These are phyloP conservation scores for Gymnosoma rotundatum DNA, from an alignment of 2,888 invertebrate genomes.

Conservation along the genomic window DNA sequence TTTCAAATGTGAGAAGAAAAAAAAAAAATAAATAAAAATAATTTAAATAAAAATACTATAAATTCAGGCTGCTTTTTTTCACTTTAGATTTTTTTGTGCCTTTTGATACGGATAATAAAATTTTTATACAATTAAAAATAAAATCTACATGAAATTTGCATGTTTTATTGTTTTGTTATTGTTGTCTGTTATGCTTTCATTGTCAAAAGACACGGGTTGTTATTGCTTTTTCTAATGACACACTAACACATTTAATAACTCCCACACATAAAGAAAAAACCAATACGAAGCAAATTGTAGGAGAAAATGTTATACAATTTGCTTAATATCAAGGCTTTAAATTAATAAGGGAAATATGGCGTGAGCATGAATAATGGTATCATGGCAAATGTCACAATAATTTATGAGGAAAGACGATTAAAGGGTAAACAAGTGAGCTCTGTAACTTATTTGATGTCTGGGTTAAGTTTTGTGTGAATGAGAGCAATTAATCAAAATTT, in stretches of 20 bases:
- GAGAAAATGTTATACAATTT: slow-evolving; percentile 22
- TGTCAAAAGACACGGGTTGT: slow-evolving; percentile 26
- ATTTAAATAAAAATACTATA: slow-evolving; percentile 37
- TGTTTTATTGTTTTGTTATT: slow-evolving; percentile 6
- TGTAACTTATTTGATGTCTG: too few relatives aligned
- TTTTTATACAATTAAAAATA: slow-evolving; percentile 7
- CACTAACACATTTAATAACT: neutral
- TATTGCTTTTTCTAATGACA: neutral
- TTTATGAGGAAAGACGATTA: neutral
- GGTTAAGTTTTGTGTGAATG: too few relatives aligned
- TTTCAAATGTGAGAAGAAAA: neutral
- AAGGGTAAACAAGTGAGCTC: too few relatives aligned
- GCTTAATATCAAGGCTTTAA: slow-evolving; percentile 24
- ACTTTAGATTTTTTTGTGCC: too few relatives aligned
- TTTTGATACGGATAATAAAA: slow-evolving; percentile 2
- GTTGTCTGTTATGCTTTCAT: slow-evolving; percentile 34
- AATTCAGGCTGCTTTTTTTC: slow-evolving; percentile 14
- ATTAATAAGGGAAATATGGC: neutral
- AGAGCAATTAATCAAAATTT: neutral
- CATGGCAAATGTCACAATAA: neutral
- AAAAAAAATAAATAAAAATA: slow-evolving; percentile 5
- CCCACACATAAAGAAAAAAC: neutral
- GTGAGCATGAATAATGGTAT: too few relatives aligned
- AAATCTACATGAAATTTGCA: slow-evolving; percentile 22
- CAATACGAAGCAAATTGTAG: slow-evolving; percentile 3